A percentile compares a stretch with the other conserved stretches of the same genome.
phyloP scores from a whole-genome alignment of 2,797 vertebrate genomes.

The Telmatherina bonti region DNA sequence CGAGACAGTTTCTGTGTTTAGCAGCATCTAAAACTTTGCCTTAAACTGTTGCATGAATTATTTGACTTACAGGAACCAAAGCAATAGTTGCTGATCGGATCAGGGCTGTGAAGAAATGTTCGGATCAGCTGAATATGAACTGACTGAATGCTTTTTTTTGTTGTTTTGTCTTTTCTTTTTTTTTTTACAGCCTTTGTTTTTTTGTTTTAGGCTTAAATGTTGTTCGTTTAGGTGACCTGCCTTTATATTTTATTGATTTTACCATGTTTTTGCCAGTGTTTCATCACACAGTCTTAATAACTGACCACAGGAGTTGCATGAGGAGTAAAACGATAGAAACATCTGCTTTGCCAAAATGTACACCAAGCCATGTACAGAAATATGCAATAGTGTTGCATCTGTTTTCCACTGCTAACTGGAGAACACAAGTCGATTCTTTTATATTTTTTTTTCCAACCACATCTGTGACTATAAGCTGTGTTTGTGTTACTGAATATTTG shows the following conservation, averaged over 20 bases:
- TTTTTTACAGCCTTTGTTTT: constrained; percentile 34
- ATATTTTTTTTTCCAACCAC: constrained; percentile 62
- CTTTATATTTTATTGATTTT: constrained; percentile 40
- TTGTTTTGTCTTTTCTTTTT: constrained; percentile 32
- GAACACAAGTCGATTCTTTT: constrained; percentile 29
- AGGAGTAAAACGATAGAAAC: constrained; percentile 19
- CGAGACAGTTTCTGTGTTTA: constrained; percentile 8
- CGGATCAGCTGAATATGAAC: constrained; percentile 9
- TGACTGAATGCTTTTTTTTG: constrained; percentile 2
- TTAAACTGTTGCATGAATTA: constrained; percentile 55
- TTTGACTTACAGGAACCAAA: constrained; percentile 60
- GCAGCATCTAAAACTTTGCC: constrained; percentile 50
- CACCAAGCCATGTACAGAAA: constrained; percentile 55
- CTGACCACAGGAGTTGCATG: constrained; percentile 27
- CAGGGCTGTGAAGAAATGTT: constrained; percentile 14
- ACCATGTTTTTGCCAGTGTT: constrained; percentile 41
- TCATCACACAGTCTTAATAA: constrained; percentile 52
- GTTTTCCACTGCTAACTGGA: constrained; percentile 28
- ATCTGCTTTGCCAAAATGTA: constrained; percentile 74
- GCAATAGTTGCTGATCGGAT: constrained; percentile 63
- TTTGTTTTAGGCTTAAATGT: constrained; percentile 42
- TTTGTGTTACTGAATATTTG: constrained; percentile 56
- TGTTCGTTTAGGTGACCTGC: constrained; percentile 27
- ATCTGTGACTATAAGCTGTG: constrained; percentile 50
- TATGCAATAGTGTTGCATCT: constrained; percentile 61